Percentiles rank a stretch among this genome's conserved stretches.
These are phyloP conservation scores for Octopus sinensis DNA, from an alignment of 1,140 invertebrate genomes.

Conservation along the genomic window DNA sequence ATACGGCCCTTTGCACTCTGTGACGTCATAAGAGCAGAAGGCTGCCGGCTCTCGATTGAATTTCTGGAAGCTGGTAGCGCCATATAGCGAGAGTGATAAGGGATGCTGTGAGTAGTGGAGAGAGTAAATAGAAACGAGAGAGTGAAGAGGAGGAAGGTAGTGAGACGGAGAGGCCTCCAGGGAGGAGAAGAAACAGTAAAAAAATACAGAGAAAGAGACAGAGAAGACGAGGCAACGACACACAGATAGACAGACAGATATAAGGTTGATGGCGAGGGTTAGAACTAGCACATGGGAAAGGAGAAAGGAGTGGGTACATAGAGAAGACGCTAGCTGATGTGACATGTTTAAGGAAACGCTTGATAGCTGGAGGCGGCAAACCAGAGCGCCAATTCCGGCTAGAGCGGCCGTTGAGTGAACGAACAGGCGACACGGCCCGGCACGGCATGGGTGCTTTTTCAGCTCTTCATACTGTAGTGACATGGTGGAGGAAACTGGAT, in stretches of 20 bases:
- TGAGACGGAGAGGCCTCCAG: background rate
- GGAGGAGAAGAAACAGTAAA: background rate
- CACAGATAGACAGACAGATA: background rate
- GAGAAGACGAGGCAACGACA: background rate
- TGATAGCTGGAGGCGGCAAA: constrained; percentile 6
- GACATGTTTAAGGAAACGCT: constrained; percentile 10
- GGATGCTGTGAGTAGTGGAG: constrained; percentile 8
- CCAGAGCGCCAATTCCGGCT: constrained; percentile 9
- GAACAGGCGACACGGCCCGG: background rate
- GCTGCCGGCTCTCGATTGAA: background rate
- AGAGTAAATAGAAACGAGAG: background rate
- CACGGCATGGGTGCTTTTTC: background rate
- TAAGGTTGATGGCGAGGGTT: no score
- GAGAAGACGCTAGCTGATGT: background rate
- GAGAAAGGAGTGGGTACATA: no score
- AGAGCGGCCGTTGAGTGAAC: background rate
- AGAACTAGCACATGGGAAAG: no score
- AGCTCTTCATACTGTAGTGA: background rate
- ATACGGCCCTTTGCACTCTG: background rate
- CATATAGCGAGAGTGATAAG: constrained; percentile 6
- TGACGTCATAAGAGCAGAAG: constrained; percentile 3
- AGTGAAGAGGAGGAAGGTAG: background rate
- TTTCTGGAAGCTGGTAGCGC: background rate
- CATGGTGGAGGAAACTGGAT: no score
- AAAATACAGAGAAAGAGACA: no score